A percentile compares a stretch with the other conserved stretches of the same genome.
These are phyloP conservation scores for Enteromius trimaculatus DNA, from an alignment of 2,797 vertebrate species.

Conservation along the genomic window DNA sequence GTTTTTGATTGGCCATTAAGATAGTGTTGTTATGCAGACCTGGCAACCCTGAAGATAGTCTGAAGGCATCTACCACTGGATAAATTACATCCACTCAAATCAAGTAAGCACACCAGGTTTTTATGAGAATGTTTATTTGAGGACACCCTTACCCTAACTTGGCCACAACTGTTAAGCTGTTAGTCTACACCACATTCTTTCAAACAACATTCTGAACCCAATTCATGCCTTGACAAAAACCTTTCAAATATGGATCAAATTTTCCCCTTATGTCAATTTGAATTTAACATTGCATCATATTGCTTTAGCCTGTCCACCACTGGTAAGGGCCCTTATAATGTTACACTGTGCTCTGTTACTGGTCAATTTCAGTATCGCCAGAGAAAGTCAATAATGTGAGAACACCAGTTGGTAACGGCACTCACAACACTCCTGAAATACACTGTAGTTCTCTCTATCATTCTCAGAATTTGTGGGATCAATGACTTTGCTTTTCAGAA, in stretches of 20 bases:
- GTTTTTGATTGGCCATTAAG: neutral
- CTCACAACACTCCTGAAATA: constrained; percentile 3
- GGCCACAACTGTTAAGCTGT: constrained; percentile 63
- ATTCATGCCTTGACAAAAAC: constrained; percentile 27
- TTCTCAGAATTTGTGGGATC: constrained; percentile 46
- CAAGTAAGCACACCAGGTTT: constrained; percentile 50
- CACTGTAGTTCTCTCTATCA: neutral
- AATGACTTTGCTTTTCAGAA: constrained; percentile 64
- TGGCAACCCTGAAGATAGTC: neutral
- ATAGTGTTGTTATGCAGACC: neutral
- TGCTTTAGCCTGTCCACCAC: neutral
- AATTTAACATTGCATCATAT: constrained; percentile 13
- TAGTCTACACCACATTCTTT: constrained; percentile 49
- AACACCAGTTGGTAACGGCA: neutral
- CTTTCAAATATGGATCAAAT: neutral
- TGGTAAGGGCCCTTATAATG: neutral
- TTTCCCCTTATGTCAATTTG: neutral
- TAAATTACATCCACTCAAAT: neutral
- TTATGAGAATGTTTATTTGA: constrained; percentile 76
- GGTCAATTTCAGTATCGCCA: neutral
- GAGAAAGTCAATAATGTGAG: neutral
- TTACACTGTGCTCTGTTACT: neutral
- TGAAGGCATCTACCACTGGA: neutral
- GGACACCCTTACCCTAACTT: constrained; percentile 60
- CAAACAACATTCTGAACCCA: constrained; percentile 14